phyloP scores from a whole-genome alignment of 2,888 invertebrate genomes.

The Cerceris ruficornis region DNA sequence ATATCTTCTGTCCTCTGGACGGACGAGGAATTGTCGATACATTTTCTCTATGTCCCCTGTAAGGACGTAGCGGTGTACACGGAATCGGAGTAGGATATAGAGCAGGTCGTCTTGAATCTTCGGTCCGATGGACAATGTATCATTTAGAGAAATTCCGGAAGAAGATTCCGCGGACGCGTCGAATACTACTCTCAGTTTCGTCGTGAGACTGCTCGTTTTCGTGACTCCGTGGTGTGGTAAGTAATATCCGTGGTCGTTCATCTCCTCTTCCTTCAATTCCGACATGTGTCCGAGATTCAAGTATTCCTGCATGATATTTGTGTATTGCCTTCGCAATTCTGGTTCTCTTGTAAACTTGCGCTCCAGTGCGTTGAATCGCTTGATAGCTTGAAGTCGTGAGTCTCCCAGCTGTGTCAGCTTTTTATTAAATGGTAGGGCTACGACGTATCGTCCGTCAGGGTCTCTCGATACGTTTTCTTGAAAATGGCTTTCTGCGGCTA shows the following conservation, averaged over 20 bases:
- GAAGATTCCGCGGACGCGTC: constrained; percentile 65
- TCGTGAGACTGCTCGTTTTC: constrained; percentile 53
- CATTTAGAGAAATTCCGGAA: constrained; percentile 65
- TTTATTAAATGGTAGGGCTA: constrained; percentile 40
- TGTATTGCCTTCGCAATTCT: constrained; percentile 14
- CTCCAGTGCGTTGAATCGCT: constrained; percentile 11
- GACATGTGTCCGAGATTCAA: constrained; percentile 16
- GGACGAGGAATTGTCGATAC: constrained; percentile 64
- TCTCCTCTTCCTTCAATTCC: neutral
- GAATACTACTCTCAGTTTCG: constrained; percentile 54
- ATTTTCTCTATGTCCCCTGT: constrained; percentile 73
- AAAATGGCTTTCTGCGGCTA: constrained; percentile 42
- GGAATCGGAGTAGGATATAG: constrained; percentile 59
- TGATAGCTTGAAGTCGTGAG: constrained; percentile 8
- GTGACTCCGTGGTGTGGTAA: constrained; percentile 71
- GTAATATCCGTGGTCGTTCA: constrained; percentile 42
- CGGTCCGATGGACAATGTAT: constrained; percentile 61
- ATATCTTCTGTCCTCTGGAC: constrained; percentile 21
- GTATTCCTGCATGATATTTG: constrained; percentile 26
- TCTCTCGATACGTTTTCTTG: neutral
- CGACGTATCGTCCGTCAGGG: constrained; percentile 31
- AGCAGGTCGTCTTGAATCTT: constrained; percentile 62
- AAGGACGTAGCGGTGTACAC: constrained; percentile 56
- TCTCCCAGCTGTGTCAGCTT: constrained; percentile 23
- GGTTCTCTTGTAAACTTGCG: neutral